Percentiles rank a stretch among this genome's conserved stretches.
These are phyloP conservation scores for Lucinisca nassula DNA, from an alignment of 2,888 invertebrate genomes.

Conservation along the genomic window DNA sequence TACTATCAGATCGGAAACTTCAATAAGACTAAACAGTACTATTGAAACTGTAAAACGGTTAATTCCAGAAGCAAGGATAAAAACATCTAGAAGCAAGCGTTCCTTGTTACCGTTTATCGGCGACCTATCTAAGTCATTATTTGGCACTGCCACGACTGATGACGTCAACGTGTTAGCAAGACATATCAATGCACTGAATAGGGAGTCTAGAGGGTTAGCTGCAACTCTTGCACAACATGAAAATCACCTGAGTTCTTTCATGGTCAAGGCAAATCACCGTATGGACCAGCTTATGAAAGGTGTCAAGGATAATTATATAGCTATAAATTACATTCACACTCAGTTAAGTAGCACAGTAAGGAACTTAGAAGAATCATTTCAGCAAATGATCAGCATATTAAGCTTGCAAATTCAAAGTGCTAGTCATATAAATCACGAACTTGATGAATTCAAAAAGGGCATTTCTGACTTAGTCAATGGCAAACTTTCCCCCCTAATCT, in stretches of 20 bases:
- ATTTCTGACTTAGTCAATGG: constrained; percentile 20
- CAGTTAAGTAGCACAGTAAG: background rate
- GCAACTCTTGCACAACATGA: background rate
- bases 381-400: background rate
- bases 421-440: constrained; percentile 14
- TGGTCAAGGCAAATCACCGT: background rate
- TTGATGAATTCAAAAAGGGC: constrained; percentile 19
- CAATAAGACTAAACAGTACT: background rate
- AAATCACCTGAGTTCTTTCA: background rate
- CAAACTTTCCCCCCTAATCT: constrained; percentile 28
- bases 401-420: background rate
- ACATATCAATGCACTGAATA: constrained; percentile 14
- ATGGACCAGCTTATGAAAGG: constrained; percentile 8
- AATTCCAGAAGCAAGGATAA: background rate
- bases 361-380: background rate
- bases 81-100: background rate
- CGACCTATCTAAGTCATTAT: background rate
- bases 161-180: constrained; percentile 19
- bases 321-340: background rate
- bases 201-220: background rate
- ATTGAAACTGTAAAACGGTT: background rate
- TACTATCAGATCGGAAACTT: background rate
- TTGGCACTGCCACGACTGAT: background rate
- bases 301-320: background rate
- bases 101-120: background rate